phyloP scores from a whole-genome alignment of 2,797 vertebrate species.

The Delichon dasypus region DNA sequence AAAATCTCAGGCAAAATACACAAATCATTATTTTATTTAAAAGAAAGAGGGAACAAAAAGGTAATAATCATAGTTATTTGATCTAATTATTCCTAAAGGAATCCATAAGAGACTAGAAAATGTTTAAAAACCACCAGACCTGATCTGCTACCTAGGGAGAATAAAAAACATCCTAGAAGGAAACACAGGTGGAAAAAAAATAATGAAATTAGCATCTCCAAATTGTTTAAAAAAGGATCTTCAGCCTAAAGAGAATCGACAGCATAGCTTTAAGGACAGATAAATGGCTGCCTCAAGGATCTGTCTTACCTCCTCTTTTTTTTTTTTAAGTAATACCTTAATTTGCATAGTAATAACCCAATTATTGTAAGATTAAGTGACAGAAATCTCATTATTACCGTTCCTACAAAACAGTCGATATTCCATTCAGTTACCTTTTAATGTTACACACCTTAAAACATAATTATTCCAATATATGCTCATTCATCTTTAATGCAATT shows the following conservation, averaged over 20 bases:
- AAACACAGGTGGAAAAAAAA: slow-evolving; percentile 52
- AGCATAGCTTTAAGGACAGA: slow-evolving; percentile 72
- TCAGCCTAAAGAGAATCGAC: slow-evolving; percentile 63
- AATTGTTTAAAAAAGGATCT: slow-evolving; percentile 71
- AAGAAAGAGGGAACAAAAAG: slow-evolving; percentile 24
- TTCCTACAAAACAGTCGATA: slow-evolving; percentile 79
- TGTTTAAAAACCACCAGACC: slow-evolving; percentile 25
- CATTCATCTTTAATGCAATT: slow-evolving; percentile 82
- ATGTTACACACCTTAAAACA: slow-evolving; percentile 79
- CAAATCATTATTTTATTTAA: slow-evolving; percentile 43
- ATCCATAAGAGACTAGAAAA: slow-evolving; percentile 57
- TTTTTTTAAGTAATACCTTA: slow-evolving; percentile 79
- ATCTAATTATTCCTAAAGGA: slow-evolving; percentile 72
- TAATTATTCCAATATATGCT: slow-evolving; percentile 78
- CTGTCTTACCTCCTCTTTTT: slow-evolving; percentile 59
- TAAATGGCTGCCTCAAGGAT: slow-evolving; percentile 74
- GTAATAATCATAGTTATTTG: slow-evolving; percentile 53
- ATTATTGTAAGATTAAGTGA: slow-evolving; percentile 82
- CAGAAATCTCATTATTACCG: slow-evolving; percentile 82
- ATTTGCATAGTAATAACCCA: slow-evolving; percentile 86
- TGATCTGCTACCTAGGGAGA: slow-evolving; percentile 63
- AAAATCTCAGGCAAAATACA: slow-evolving; percentile 38
- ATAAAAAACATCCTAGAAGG: slow-evolving; percentile 26
- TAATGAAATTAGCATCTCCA: slow-evolving; percentile 66
- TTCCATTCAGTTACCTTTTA: slow-evolving; percentile 81